Evolutionary conservation across 2,888 invertebrate genomes (phyloP), one percentile per base, ranked within the genome.

Genomic region (Aphidoletes aphidimyza): DNA sequence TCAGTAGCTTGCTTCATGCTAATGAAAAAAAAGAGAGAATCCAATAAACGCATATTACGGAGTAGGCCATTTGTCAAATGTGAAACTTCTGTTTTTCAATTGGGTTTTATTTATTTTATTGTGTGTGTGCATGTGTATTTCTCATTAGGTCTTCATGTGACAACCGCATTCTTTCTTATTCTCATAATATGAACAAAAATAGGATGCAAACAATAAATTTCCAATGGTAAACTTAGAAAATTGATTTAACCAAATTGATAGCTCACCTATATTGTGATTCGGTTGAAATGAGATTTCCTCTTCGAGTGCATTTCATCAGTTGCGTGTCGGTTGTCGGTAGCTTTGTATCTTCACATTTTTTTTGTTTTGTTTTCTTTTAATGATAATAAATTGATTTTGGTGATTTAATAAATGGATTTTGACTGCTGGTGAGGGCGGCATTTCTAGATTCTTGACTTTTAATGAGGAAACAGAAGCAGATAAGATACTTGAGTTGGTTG

Each of bases 391-490:
- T 81, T 22, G 81, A 81, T 81, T 36, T 81, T 17, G 81, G 81
- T 81, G 81, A 81, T 81, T 81, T 81, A 37, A 81, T 81, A 81
- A 81, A 81, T 81, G 81, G 11, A n/a, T 81, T 37, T 81, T 37
- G 81, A 39, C 14, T 81, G 81, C 37, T 30, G 69, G 30, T 81
- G 81, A 81, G 81, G 81, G 81, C 81, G 81, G 37, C 81, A 37
- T n/a, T 81, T 37, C 36, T 37, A 81, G 37, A 37, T 81, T 6
- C 11, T 81, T 37, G n/a, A 37, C n/a, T 81, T n/a, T 81, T 81
- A 81, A 81, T 81, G 81, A 81, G 0, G 22, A 37, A 81, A 36
- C 37, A 81, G 17, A 17, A 36, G 36, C 34, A 34, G 26, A 47
- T 2, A 22, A 22, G 2, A 30, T 30, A 30, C 69, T 69, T 69